These are phyloP conservation scores for Polylopha cassiicola DNA, from an alignment of 2,888 invertebrate species.

Conservation along the genomic window DNA sequence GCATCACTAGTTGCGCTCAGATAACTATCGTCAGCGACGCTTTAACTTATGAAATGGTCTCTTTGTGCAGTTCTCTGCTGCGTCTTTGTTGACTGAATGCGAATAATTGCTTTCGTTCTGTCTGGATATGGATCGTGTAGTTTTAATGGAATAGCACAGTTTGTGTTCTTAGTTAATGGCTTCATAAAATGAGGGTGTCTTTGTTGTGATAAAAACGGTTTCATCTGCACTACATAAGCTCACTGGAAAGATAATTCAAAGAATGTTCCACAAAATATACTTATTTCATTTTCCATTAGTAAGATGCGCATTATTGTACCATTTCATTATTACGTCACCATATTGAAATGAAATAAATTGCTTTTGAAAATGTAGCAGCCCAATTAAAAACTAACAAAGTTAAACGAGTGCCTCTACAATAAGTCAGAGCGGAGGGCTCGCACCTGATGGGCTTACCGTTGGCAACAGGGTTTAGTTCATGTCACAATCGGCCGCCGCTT, in stretches of 20 bases:
- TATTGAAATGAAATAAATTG: not conserved
- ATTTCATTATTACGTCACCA: no score
- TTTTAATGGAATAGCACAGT: constrained; percentile 59
- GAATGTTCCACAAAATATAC: no score
- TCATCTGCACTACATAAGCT: constrained; percentile 19
- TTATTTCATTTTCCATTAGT: no score
- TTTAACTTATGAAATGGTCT: constrained; percentile 67
- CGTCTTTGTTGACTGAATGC: constrained; percentile 61
- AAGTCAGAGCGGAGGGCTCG: constrained; percentile 37
- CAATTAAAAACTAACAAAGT: constrained; percentile 22
- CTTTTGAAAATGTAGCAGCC: not conserved
- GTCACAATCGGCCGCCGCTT: constrained; percentile 68
- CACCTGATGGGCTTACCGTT: constrained; percentile 71
- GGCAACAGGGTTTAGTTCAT: constrained; percentile 69
- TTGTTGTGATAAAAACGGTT: constrained; percentile 48
- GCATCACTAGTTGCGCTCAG: constrained; percentile 67
- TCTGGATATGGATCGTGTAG: constrained; percentile 56
- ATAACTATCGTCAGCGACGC: constrained; percentile 61
- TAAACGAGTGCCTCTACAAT: constrained; percentile 36
- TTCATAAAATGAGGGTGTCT: constrained; percentile 43
- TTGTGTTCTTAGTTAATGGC: constrained; percentile 66
- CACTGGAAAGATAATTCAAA: not conserved
- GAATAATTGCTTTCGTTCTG: constrained; percentile 63
- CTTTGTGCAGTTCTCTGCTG: constrained; percentile 49
- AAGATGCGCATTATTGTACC: no score